Percentiles rank a stretch among this genome's conserved stretches.
phyloP scores from a whole-genome alignment of 1,140 invertebrate species.

The Drosophila leontia region DNA sequence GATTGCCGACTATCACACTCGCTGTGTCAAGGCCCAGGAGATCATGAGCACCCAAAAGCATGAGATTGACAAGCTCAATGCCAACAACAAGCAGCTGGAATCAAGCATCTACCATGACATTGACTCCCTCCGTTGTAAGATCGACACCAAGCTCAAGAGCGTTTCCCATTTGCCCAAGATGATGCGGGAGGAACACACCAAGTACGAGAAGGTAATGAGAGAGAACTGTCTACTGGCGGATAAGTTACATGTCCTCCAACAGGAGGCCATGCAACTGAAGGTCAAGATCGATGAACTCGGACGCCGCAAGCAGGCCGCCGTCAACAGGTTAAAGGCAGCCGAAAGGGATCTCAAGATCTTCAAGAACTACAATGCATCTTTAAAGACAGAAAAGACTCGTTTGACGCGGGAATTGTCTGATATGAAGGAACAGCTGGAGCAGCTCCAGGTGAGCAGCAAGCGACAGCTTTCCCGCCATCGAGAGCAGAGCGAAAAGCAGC shows the following conservation, averaged over 20 bases:
- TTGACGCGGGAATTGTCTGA: conserved; percentile 57
- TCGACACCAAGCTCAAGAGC: conserved; percentile 68
- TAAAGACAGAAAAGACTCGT: conserved; percentile 71
- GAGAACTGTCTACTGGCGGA: conserved; percentile 72
- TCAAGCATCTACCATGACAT: conserved; percentile 67
- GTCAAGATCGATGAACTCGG: conserved; percentile 74
- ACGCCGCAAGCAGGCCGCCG: conserved; percentile 60
- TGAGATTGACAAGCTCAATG: conserved; percentile 77
- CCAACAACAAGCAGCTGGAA: conserved; percentile 76
- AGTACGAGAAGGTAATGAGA: conserved; percentile 67
- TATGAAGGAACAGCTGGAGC: conserved; percentile 64
- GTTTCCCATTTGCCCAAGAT: conserved; percentile 65
- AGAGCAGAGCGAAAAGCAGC: conserved; percentile 77
- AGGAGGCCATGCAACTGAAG: conserved; percentile 67
- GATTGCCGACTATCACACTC: conserved; percentile 70
- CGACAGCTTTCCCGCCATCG: conserved; percentile 68
- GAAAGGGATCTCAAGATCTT: conserved; percentile 80
- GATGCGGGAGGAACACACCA: conserved; percentile 71
- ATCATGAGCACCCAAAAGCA: conserved; percentile 78
- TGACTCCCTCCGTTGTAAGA: conserved; percentile 65
- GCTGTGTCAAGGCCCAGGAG: conserved; percentile 76
- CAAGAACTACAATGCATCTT: conserved; percentile 70
- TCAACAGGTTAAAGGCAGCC: conserved; percentile 71
- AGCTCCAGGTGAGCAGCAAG: conserved; percentile 62
- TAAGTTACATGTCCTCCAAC: conserved; percentile 63